phyloP scores from a whole-genome alignment of 2,797 vertebrate genomes.

The Alcedo atthis region DNA sequence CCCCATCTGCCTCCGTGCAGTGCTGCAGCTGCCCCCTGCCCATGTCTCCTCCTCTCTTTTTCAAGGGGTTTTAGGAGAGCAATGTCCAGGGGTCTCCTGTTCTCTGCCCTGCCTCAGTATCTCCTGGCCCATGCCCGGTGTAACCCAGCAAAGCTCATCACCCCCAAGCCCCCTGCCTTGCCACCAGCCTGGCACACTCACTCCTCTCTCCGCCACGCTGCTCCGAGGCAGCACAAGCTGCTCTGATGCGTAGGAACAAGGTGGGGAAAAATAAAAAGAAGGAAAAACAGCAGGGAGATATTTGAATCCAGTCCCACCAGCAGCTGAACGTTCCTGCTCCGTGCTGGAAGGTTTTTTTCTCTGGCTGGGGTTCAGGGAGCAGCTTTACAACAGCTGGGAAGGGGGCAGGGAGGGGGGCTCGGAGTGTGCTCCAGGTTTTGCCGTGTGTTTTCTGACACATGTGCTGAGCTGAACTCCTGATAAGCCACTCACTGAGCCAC shows the following conservation, averaged over 20 bases:
- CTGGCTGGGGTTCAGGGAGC: slow-evolving; percentile 67
- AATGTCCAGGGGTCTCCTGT: rapidly evolving
- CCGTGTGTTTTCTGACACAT: slow-evolving; percentile 47
- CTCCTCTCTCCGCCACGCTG: background rate
- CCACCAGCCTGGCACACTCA: rapidly evolving
- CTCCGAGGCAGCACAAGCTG: background rate
- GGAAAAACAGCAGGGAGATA: slow-evolving; percentile 41
- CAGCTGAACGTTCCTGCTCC: slow-evolving; percentile 57
- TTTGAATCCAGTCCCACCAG: slow-evolving; percentile 67
- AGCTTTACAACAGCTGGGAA: slow-evolving; percentile 69
- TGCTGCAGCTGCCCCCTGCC: background rate
- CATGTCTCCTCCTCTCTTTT: background rate
- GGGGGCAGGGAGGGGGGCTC: slow-evolving; percentile 23
- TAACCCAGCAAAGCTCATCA: background rate
- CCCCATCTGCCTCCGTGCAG: background rate
- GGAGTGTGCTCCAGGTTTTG: background rate
- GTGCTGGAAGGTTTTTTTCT: slow-evolving; percentile 60
- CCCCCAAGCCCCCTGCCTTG: background rate
- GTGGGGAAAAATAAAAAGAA: background rate
- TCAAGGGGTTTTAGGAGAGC: background rate
- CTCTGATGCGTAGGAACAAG: background rate
- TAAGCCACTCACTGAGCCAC: slow-evolving; percentile 46
- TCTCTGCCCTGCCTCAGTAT: background rate
- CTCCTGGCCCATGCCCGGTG: rapidly evolving
- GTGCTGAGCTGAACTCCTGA: slow-evolving; percentile 51